Evolutionary conservation across 2,888 invertebrate genomes (phyloP).

Genomic region (Hydrotaea diabolus): DNA sequence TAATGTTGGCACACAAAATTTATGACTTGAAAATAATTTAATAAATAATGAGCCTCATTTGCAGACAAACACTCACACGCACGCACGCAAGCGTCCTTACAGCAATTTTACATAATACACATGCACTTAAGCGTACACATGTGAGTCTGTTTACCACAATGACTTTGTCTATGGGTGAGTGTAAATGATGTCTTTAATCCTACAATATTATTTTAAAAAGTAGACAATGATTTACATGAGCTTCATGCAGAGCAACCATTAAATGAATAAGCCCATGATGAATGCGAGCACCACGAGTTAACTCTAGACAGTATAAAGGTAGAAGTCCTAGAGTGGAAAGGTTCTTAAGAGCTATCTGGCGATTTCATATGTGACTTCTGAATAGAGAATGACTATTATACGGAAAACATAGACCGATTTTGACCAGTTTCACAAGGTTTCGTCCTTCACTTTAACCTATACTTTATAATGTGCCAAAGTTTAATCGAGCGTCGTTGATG

Average conservation of each 20-base stretch:
- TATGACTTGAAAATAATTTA: slow-evolving; percentile 38
- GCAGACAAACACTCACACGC: neutral
- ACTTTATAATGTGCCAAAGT: no score
- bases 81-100: no score
- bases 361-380: no score
- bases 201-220: slow-evolving; percentile 1
- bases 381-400: no score
- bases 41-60: slow-evolving; percentile 36
- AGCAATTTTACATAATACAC: no score
- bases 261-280: neutral
- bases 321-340: no score
- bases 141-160: neutral
- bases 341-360: no score
- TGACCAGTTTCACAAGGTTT: no score
- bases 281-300: neutral
- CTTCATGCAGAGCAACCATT: slow-evolving; percentile 1
- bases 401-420: no score
- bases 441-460: no score
- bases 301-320: no score
- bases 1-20: slow-evolving; percentile 21
- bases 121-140: neutral
- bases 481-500: no score
- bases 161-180: neutral
- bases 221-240: neutral
- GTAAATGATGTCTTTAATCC: slow-evolving; percentile 11